phyloP scores from a whole-genome alignment of 2,797 vertebrate species.

The Rhabdophis nuchalis region DNA sequence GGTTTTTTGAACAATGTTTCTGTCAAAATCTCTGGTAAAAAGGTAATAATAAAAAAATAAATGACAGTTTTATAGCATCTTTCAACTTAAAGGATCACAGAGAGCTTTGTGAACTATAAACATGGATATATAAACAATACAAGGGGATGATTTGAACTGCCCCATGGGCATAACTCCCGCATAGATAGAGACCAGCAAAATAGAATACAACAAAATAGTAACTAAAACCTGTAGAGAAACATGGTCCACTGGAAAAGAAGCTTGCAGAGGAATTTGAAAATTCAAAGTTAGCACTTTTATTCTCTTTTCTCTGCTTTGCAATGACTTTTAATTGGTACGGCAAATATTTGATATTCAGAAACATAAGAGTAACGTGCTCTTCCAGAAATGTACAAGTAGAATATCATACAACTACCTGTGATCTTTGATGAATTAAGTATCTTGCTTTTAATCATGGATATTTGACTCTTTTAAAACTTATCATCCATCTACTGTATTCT shows the following conservation, averaged over 20 bases:
- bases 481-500: neutral
- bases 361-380: neutral
- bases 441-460: neutral
- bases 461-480: neutral
- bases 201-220: neutral
- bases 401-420: neutral
- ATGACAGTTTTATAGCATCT: constrained; percentile 46
- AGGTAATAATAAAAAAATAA: constrained; percentile 11
- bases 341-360: neutral
- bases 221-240: neutral
- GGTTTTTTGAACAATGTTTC: constrained; percentile 33
- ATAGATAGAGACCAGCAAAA: neutral
- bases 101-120: constrained; percentile 36
- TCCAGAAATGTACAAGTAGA: neutral
- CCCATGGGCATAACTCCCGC: neutral
- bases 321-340: neutral
- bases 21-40: constrained; percentile 38
- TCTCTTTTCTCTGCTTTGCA: neutral
- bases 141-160: neutral
- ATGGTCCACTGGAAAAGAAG: neutral
- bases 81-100: constrained; percentile 32
- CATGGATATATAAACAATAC: constrained; percentile 32
- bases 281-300: neutral
- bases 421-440: neutral
- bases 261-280: neutral